Evolutionary conservation across 2,797 vertebrate genomes (phyloP).

Genomic region (Gymnoscopelus microlampas): DNA sequence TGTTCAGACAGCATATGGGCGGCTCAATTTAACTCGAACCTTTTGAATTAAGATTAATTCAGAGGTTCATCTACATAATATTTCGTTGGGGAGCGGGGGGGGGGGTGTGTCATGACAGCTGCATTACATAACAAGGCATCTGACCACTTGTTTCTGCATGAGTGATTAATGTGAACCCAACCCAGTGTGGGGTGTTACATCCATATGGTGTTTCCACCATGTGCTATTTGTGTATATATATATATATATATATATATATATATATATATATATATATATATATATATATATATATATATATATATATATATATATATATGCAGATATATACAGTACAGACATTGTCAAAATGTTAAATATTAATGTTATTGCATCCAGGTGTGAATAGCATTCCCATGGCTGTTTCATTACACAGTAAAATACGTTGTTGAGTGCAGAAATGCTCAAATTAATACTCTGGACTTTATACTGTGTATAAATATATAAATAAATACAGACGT

Average conservation of each 20-base stretch:
- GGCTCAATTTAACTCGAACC: not conserved
- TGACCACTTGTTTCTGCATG: constrained; percentile 11
- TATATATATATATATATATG: constrained; percentile 1
- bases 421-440: no score
- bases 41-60: no score
- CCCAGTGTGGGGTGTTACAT: constrained; percentile 29
- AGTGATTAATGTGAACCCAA: constrained; percentile 19
- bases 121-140: constrained; percentile 15
- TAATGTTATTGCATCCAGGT: not conserved
- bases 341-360: not conserved
- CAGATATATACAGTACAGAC: not conserved
- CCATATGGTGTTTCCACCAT: constrained; percentile 27
- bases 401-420: not conserved
- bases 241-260: not conserved
- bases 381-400: constrained; percentile 1
- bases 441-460: no score
- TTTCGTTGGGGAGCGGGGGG: no score
- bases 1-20: constrained; percentile 11
- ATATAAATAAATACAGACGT: no score
- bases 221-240: constrained; percentile 18
- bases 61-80: not conserved
- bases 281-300: not conserved
- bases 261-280: not conserved
- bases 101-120: constrained; percentile 15
- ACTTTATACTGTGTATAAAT: no score